Conservation (phyloP, 1,140 invertebrate species). For the Aricia agestis region DNA sequence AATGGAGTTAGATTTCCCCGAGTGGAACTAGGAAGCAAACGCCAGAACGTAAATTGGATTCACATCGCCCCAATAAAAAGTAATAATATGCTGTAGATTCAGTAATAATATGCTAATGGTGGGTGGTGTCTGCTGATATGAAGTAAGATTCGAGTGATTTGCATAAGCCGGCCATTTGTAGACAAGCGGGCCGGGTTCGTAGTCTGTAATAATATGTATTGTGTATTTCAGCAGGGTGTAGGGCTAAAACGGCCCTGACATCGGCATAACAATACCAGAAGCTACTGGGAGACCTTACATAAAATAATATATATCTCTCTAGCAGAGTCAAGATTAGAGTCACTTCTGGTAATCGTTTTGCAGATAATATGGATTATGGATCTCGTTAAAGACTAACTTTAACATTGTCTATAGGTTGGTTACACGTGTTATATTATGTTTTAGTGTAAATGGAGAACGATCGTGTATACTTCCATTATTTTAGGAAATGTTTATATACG, state of each 20-base stretch:
- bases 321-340: no score
- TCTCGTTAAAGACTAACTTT: no score
- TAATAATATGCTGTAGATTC: neutral
- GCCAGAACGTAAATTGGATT: neutral
- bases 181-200: neutral
- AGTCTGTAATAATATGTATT: neutral
- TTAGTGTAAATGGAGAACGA: no score
- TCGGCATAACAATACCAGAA: neutral
- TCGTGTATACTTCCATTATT: no score
- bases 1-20: no score
- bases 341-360: no score
- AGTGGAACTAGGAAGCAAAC: neutral
- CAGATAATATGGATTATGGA: no score
- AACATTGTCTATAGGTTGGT: no score
- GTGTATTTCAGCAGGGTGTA: neutral
- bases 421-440: no score
- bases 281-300: neutral
- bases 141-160: neutral
- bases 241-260: neutral
- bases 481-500: no score
- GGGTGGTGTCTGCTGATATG: neutral
- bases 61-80: neutral
- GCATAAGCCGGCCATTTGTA: neutral
- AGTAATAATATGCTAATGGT: neutral
- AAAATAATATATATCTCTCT: no score